phyloP scores from a whole-genome alignment of 2,888 invertebrate genomes.

The Drosophila phalerata region DNA sequence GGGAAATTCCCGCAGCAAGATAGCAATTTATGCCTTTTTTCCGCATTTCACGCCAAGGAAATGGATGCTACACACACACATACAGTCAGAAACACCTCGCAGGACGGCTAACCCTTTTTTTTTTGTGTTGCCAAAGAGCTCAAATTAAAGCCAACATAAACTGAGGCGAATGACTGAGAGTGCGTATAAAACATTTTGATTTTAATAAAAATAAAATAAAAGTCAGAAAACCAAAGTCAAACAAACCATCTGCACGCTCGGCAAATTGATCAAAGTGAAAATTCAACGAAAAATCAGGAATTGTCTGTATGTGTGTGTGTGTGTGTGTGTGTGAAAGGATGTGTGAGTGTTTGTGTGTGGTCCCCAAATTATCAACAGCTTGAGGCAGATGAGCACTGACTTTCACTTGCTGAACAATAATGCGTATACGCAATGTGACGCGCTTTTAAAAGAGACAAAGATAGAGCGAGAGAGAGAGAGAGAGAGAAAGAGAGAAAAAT shows the following conservation, averaged over 20 bases:
- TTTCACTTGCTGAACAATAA: constrained; percentile 69
- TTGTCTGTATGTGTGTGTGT: constrained; percentile 21
- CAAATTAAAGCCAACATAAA: constrained; percentile 50
- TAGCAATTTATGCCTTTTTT: constrained; percentile 36
- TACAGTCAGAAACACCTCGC: constrained; percentile 15
- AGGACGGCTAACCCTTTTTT: constrained; percentile 41
- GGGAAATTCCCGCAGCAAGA: constrained; percentile 41
- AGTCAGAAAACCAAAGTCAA: constrained; percentile 50
- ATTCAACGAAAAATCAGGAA: constrained; percentile 46
- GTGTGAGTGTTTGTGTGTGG: constrained; percentile 30
- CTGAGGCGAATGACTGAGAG: constrained; percentile 37
- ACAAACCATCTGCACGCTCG: constrained; percentile 55
- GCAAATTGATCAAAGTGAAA: constrained; percentile 78
- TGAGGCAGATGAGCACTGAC: constrained; percentile 62
- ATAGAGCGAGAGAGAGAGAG: constrained; percentile 11
- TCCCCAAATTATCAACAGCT: constrained; percentile 76
- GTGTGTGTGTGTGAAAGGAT: constrained; percentile 16
- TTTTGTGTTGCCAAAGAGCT: constrained; percentile 18
- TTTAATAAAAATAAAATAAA: constrained; percentile 67
- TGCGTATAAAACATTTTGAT: constrained; percentile 74
- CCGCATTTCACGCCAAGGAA: constrained; percentile 38
- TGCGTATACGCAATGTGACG: constrained; percentile 75
- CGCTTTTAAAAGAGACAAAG: constrained; percentile 42
- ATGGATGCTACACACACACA: constrained; percentile 28
- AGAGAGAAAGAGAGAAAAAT: constrained; percentile 2